Base-by-base conservation (phyloP, 2,888 invertebrate species). In the Dinocampus coccinellae region DNA sequence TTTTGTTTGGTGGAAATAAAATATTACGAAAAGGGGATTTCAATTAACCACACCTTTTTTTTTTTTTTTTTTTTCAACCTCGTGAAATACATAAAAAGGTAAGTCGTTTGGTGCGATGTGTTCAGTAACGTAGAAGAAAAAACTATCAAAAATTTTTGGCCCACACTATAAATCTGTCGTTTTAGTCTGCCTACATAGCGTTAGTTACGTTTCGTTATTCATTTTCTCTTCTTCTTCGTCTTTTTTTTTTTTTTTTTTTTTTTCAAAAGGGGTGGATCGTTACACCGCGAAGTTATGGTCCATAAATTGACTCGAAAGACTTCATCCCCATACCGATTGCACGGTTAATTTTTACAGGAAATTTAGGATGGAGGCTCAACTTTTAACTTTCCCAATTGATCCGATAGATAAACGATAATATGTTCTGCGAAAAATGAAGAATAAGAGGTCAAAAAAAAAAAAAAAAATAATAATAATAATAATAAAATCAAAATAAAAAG, bases 261-360 rank as follows among this genome's bases (percentile, higher is more conserved):
- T 68, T 57, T n/a, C 20, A 68, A 57, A 47, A 36, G 42, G 70
- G 72, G 73, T 72, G 72, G 58, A 47, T 64, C 73, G 70, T 74
- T 76, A 60, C 57, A 36, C 69, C 39, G 60, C 73, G 68, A 69
- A 65, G 60, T 55, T 75, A 74, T 74, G 74, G 68, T 74, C 76
- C 77, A 76, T 81, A 75, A 79, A 80, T 72, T 68, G n/a, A 69
- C 52, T 62, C 39, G 63, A 76, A 72, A 74, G 55, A 61, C 72
- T 74, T 70, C 29, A 72, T 69, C 69, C 73, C 68, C 57, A 47
- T 62, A 75, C 6, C 33, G 58, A 60, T 68, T 68, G 47, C 68
- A 60, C 60, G 68, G 22, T 61, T 36, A 22, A 68, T 58, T 58
- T 68, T 52, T 3, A 60, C 20, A 2, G 52, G 22, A 67, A 67